Base-by-base conservation (phyloP, 2,888 invertebrate genomes). In the Drosophila multiciliata region DNA sequence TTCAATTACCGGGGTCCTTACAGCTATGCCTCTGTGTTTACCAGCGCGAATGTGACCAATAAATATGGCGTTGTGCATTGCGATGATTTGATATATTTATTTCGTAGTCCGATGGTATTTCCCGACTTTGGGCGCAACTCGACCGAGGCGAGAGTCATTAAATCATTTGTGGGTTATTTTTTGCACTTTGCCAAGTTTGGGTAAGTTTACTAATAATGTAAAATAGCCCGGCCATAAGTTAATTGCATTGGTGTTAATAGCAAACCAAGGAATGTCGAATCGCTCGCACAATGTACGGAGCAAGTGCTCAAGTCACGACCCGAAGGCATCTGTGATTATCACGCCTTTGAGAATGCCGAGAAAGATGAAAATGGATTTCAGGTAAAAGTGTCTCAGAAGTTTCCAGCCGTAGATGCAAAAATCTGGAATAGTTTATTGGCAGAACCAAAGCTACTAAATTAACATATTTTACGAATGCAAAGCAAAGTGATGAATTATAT, bases 81-180 rank as follows among this genome's bases (percentile, higher is more conserved):
- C 73, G 94, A 95, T 82, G 94, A 94, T 80, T 82, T 94, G 23
- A 90, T 94, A 50, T 94, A 94, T 76, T 85, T 94, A 6, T 94
- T 94, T 74, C 92, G 92, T 45, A 92, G 93, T 40, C 93, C 94
- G 0, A 67, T 89, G 35, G 54, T 94, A 1, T 94, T 94, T 80
- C 78, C 89, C 0, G 91, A 92, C 54, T 91, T 94, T 48, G 80
- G 81, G 6, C 76, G 75, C 8, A 75, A 87, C 48, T 91, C 92
- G 0, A 80, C 73, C 0, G 93, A 94, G 66, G 89, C 92, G 0
- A 67, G 81, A 50, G 91, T 94, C 42, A 91, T 93, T 1, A 82
- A 91, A 36, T 80, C 88, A 0, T 88, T 94, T 81, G 91, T 94
- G 1, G 88, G 89, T 1, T 85, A 94, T 48, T 94, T 94, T 89